These are phyloP conservation scores for Melanocharis versteri DNA, from an alignment of 2,113 vertebrate species.

Conservation along the genomic window DNA sequence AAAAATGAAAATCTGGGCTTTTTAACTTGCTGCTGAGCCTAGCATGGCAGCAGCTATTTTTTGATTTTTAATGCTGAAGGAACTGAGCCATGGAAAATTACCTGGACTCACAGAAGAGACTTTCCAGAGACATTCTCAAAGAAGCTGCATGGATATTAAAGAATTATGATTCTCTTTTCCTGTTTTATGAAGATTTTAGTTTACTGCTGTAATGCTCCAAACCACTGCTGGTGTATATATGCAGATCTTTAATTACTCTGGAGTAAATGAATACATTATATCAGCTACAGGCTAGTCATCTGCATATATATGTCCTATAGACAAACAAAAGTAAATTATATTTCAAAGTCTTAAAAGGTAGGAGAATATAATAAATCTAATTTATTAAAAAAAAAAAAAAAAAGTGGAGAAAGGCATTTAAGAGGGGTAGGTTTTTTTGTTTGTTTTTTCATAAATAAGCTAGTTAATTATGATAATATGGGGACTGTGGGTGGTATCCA, in stretches of 20 bases:
- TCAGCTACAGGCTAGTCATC: neutral
- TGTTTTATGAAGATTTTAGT: neutral
- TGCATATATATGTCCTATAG: neutral
- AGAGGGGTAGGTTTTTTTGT: accelerated
- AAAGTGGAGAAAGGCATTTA: neutral
- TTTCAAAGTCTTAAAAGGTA: neutral
- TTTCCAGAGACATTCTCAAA: neutral
- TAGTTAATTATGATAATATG: neutral
- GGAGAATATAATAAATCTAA: neutral
- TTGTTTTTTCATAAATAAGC: neutral
- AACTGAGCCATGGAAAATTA: neutral
- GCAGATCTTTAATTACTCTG: neutral
- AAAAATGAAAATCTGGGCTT: neutral
- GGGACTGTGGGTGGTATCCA: neutral
- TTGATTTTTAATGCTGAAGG: neutral
- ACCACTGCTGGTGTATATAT: neutral
- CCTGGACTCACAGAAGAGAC: neutral
- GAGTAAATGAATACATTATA: neutral
- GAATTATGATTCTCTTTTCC: neutral
- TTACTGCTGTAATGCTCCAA: neutral
- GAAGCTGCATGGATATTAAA: neutral
- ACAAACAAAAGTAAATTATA: neutral
- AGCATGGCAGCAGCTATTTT: neutral
- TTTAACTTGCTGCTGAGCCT: neutral
- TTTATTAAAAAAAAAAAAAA: neutral